Evolutionary conservation across 2,113 vertebrate species (phyloP), one percentile per base, ranked within the genome.

Genomic region (Ciconia stormi): DNA sequence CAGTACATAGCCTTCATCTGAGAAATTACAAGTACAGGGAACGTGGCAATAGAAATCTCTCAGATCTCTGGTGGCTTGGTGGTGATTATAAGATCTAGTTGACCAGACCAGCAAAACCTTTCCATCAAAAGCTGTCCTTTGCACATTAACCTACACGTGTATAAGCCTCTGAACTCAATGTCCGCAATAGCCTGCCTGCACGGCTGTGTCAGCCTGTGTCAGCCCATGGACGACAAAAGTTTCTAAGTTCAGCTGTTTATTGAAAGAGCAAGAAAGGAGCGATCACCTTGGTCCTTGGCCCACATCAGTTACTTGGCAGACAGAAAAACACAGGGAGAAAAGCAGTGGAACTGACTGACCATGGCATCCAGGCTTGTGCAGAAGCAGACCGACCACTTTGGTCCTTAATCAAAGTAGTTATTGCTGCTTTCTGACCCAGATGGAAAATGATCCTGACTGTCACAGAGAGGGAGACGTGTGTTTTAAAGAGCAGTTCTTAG

Each of bases 141-240:
- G 34, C 29, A 47, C 58, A 20, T 70, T 84, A 76, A 77, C 29
- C 32, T 87, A 17, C 23, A 25, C 1, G 32, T 25, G 27, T 16
- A 19, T 11, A 53, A 87, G 14, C 32, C 55, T 66, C 67, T 55
- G 89, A 65, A 69, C 27, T 22, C 27, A 11, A 13, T 3, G 5
- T 38, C 40, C 0, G 0, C 63, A 61, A 34, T 1, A 42, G 36
- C 47, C 53, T 46, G 49, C 0, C 2, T 62, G 69, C 34, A 16
- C 2, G 2, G 22, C 46, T 11, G 27, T 25, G 65, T 49, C 67
- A 77, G 47, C 26, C 56, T 34, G 4, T 7, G 18, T n/a, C 73
- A 87, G 55, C 58, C 38, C 26, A 79, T 1, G 4, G 36, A 20
- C 0, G 32, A 23, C 13, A 59, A 38, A 47, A 44, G 17, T 18